A percentile compares a stretch with the other conserved stretches of the same genome.
Evolutionary conservation across 1,140 invertebrate genomes (phyloP).

Genomic region (Platorchestia sp.): DNA sequence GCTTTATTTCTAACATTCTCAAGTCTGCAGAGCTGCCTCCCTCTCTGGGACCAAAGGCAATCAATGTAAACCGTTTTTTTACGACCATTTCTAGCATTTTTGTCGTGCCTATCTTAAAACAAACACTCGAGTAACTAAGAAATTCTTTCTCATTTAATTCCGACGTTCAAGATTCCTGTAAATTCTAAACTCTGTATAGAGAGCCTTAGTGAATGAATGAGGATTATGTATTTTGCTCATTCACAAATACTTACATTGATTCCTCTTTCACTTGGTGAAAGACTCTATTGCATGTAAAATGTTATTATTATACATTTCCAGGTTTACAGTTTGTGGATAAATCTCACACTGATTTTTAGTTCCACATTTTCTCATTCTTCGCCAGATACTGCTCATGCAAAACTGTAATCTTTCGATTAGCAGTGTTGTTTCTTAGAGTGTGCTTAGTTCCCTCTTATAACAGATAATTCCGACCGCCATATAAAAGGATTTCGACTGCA

Average conservation of each 20-base stretch:
- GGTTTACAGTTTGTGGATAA: no score
- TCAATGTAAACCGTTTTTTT: not conserved
- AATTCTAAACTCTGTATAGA: no score
- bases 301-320: no score
- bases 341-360: no score
- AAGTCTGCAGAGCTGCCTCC: not conserved
- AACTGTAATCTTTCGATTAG: no score
- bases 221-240: not conserved
- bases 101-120: not conserved
- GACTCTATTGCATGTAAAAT: not conserved
- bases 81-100: not conserved
- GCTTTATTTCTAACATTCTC: not conserved
- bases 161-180: not conserved
- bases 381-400: no score
- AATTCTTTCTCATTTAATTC: not conserved
- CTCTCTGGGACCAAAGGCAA: not conserved
- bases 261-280: not conserved
- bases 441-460: not conserved
- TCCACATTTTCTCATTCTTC: no score
- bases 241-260: not conserved
- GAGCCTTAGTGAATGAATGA: no score
- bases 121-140: not conserved
- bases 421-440: not conserved
- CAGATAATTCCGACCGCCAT: no score
- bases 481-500: no score